Evolutionary conservation across 2,797 vertebrate species (phyloP), one percentile per base, ranked within the genome.

Genomic region (Amniataba percoides): DNA sequence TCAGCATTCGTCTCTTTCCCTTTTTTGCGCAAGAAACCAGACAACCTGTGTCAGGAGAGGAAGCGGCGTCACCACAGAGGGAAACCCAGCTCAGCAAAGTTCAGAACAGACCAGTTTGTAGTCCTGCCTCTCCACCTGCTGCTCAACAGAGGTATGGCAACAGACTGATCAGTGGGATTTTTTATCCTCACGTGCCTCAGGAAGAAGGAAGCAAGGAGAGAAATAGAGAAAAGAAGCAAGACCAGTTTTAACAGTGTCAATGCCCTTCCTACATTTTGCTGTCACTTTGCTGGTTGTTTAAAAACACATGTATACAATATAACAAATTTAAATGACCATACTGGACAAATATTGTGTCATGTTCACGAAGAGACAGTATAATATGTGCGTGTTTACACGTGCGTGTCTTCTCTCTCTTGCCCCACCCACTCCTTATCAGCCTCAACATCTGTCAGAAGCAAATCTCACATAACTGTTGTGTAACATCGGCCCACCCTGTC

Each of bases 121-220:
- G 82, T 67, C 78, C 74, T 74, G 23, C 43, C 2, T 46, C 84
- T 0, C 89, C 88, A 80, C 61, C 90, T 92, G 78, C 80, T 86
- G 92, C 31, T 75, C 67, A 77, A 1, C 5, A 12, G 12, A 31
- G 51, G 74, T 62, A 81, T 55, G 34, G 67, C 89, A 82, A 18
- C 56, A 49, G 42, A 36, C 5, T 11, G 4, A 46, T 16, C 8
- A 3, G 4, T 2, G 0, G 4, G 31, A 48, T 7, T 40, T 31
- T 23, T 31, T 31, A 1, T 43, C 15, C 2, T 1, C 19, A 11
- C 2, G 7, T 23, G 19, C 14, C 25, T 5, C n/a, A 64, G 45
- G 2, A 46, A 34, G 39, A 39, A 31, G 43, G 15, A 31, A 48
- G 12, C 4, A 69, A 23, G 5, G 46, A 42, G 10, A 34, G 19